These are phyloP conservation scores for Tetrao urogallus DNA, from an alignment of 2,113 vertebrate species.

Conservation along the genomic window DNA sequence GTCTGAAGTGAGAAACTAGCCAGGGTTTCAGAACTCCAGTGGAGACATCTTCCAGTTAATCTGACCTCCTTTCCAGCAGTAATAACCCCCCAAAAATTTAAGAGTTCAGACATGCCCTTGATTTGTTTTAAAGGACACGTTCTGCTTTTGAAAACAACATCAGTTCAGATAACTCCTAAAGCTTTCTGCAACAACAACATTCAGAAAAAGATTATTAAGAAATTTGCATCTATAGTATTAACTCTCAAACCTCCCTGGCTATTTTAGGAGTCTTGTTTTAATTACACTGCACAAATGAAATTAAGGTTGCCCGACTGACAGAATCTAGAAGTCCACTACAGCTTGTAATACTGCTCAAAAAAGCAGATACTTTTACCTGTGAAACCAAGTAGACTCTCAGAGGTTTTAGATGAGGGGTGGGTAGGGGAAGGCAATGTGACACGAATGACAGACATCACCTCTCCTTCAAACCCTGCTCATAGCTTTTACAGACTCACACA, in stretches of 20 bases:
- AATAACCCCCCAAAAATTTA: slow-evolving; percentile 35
- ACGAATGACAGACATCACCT: background rate
- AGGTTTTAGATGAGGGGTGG: background rate
- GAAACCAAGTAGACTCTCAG: background rate
- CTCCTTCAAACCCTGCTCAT: background rate
- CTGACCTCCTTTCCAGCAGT: slow-evolving; percentile 58
- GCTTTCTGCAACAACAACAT: slow-evolving; percentile 28
- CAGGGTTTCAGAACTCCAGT: slow-evolving; percentile 53
- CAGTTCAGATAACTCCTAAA: slow-evolving; percentile 40
- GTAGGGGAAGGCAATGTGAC: background rate
- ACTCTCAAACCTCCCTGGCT: background rate
- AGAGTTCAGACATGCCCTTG: slow-evolving; percentile 54
- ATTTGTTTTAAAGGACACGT: slow-evolving; percentile 64
- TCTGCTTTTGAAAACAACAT: slow-evolving; percentile 67
- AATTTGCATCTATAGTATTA: background rate
- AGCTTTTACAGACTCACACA: background rate
- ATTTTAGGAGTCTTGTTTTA: background rate
- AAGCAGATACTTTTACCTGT: background rate
- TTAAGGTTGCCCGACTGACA: background rate
- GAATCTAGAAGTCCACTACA: background rate
- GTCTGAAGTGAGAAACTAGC: slow-evolving; percentile 55
- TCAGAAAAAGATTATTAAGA: background rate
- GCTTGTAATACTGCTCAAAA: background rate
- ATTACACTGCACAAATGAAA: background rate
- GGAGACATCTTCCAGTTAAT: slow-evolving; percentile 56